phyloP scores from a whole-genome alignment of 2,797 vertebrate species.

The Urosaurus nigricauda region DNA sequence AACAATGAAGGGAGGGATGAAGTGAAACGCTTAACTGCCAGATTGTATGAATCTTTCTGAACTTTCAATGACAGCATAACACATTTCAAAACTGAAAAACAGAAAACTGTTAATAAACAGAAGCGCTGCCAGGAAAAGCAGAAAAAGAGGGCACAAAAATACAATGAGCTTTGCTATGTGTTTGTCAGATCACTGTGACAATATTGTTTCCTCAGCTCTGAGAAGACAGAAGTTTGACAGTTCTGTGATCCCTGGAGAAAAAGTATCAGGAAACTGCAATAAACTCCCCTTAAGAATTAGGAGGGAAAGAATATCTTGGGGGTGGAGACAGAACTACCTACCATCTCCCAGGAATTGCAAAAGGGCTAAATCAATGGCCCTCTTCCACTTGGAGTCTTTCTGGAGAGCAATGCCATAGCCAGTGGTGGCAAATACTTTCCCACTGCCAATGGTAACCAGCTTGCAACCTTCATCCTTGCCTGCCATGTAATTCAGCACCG shows the following conservation, averaged over 20 bases:
- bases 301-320: background rate
- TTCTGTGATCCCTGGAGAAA: slow-evolving; percentile 1
- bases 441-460: slow-evolving; percentile 97
- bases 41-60: too few species aligned
- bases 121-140: background rate
- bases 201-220: background rate
- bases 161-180: background rate
- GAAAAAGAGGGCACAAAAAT: background rate
- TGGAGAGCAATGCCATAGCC: slow-evolving; percentile 97
- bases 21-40: background rate
- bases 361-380: slow-evolving; percentile 93
- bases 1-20: background rate
- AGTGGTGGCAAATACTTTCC: slow-evolving; percentile 97
- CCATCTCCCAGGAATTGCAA: slow-evolving; percentile 97
- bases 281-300: background rate
- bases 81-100: background rate
- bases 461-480: slow-evolving; percentile 98
- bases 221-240: background rate
- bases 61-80: too few species aligned
- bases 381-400: slow-evolving; percentile 96
- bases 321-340: slow-evolving; percentile 68
- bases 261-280: background rate
- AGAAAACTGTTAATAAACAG: background rate
- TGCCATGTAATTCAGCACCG: slow-evolving; percentile 99
- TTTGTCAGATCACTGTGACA: background rate